These are phyloP conservation scores for Scytalopus superciliaris DNA, from an alignment of 2,113 vertebrate species.

Conservation along the genomic window DNA sequence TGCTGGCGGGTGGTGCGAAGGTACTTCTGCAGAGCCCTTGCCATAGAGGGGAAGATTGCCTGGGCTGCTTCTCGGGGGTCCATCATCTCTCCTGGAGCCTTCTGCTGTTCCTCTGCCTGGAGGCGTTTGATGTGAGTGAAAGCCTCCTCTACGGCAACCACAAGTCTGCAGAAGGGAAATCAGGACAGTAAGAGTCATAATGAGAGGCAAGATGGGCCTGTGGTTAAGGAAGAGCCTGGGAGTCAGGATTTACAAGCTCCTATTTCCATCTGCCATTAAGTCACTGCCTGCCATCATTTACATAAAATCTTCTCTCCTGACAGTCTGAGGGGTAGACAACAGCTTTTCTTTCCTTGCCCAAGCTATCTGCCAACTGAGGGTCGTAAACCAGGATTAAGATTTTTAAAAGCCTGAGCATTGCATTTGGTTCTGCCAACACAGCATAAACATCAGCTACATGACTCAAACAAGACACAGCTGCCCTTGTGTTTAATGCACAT, in stretches of 20 bases:
- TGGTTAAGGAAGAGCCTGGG: neutral
- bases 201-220: neutral
- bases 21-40: conserved; percentile 94
- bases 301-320: neutral
- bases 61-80: conserved; percentile 93
- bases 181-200: neutral
- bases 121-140: conserved; percentile 93
- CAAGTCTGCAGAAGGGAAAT: conserved; percentile 76
- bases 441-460: neutral
- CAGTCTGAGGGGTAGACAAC: neutral
- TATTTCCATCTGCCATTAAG: neutral
- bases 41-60: conserved; percentile 97
- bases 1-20: conserved; percentile 94
- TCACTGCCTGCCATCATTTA: neutral
- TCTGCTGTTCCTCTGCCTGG: conserved; percentile 90
- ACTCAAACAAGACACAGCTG: conserved; percentile 9
- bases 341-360: neutral
- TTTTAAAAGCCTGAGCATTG: neutral
- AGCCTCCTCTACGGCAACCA: conserved; percentile 93
- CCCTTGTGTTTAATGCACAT: accelerated
- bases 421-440: neutral
- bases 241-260: neutral
- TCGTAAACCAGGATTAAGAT: neutral
- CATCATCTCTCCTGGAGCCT: conserved; percentile 89
- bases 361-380: neutral